Conservation (phyloP, 2,797 vertebrate genomes). For the Mormyrus proboscirostris region DNA sequence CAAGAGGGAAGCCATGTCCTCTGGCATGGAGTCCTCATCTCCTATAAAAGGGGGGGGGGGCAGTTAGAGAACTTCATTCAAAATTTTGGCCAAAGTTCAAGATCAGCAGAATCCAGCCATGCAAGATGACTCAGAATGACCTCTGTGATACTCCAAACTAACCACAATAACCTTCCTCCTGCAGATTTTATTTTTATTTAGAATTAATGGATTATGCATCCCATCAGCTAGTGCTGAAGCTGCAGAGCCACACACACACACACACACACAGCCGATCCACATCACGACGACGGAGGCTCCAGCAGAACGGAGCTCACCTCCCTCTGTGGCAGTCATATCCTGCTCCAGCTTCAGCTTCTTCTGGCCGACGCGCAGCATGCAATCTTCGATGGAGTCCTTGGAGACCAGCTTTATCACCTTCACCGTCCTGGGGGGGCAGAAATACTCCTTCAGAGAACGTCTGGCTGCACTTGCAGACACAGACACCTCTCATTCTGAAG, state of each 20-base stretch:
- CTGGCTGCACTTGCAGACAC: not conserved
- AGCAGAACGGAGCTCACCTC: constrained; percentile 51
- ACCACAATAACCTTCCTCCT: not conserved
- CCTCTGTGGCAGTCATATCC: constrained; percentile 73
- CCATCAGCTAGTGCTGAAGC: not conserved
- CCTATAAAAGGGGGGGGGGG: constrained; percentile 43
- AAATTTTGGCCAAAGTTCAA: not conserved
- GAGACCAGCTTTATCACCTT: constrained; percentile 75
- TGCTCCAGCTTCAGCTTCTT: constrained; percentile 77
- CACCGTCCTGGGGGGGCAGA: constrained; percentile 33
- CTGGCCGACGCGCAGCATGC: constrained; percentile 77
- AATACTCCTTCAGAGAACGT: not conserved
- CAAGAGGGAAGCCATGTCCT: constrained; percentile 71
- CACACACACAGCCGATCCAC: not conserved
- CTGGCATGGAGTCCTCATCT: constrained; percentile 68
- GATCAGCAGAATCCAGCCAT: not conserved
- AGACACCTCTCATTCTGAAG: not conserved
- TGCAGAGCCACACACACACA: not conserved
- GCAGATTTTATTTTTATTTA: not conserved
- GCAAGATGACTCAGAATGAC: not conserved
- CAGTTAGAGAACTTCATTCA: not conserved
- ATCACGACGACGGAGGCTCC: not conserved
- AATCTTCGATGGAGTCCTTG: constrained; percentile 76
- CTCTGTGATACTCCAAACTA: not conserved
- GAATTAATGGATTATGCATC: not conserved